These are phyloP conservation scores for Apodemus speciosus DNA, from an alignment of 2,113 vertebrate species.

Conservation along the genomic window DNA sequence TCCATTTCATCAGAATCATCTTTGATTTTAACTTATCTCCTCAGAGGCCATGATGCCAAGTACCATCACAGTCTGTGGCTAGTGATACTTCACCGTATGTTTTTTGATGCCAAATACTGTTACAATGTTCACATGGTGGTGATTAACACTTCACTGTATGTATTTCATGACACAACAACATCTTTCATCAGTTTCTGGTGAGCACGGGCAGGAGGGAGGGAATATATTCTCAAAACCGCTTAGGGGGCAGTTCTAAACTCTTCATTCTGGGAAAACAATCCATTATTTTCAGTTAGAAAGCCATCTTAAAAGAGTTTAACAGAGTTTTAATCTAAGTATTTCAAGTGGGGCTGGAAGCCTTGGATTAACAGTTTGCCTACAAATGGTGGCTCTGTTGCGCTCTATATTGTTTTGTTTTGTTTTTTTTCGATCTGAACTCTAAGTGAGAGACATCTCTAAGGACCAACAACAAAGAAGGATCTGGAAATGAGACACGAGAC, in stretches of 20 bases:
- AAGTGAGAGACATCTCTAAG: not conserved
- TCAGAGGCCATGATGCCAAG: not conserved
- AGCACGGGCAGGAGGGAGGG: not conserved
- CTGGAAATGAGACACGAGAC: not conserved
- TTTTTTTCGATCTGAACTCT: not conserved
- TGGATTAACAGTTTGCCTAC: not conserved
- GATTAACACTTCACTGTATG: not conserved
- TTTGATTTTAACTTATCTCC: not conserved
- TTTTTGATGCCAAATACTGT: not conserved
- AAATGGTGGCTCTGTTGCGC: not conserved
- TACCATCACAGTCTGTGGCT: not conserved
- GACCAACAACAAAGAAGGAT: not conserved
- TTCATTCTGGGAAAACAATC: not conserved
- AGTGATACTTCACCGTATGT: accelerated
- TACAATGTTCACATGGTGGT: not conserved
- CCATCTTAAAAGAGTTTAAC: not conserved
- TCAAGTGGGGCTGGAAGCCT: not conserved
- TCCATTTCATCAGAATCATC: not conserved
- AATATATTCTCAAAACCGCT: not conserved
- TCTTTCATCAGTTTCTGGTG: not conserved
- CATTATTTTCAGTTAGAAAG: not conserved
- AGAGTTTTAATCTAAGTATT: constrained; percentile 29
- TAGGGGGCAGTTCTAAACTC: not conserved
- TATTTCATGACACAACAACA: not conserved
- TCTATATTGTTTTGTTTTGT: not conserved